Evolutionary conservation across 2,113 vertebrate genomes (phyloP), one percentile per base, ranked within the genome.

Genomic region (Dolichallabes microphthalmus): DNA sequence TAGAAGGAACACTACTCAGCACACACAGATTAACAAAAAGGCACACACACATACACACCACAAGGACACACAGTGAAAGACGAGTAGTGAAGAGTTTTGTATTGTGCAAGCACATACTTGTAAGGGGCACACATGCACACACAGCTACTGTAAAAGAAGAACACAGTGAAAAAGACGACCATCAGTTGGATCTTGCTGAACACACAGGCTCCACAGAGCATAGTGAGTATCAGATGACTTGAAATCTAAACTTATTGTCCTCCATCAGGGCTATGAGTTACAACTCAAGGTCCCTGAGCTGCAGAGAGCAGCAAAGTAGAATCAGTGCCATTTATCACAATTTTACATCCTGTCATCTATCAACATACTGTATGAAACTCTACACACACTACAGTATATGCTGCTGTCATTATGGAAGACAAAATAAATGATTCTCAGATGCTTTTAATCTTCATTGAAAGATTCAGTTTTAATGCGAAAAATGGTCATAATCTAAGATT

Each of bases 131-230:
- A 20, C n/a, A 55, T 14, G 17, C 14, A 20, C n/a, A 77, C 17
- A 17, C n/a, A 57, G 53, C 76, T 58, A 78, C 53, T 78, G 76
- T 22, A 30, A 79, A 60, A 79, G 30, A 60, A 79, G 57, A 79
- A 60, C 76, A 25, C 55, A 25, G 30, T 12, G 55, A 32, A 27
- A 87, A 92, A 90, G 92, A 91, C 89, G 90, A 89, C 84, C 88
- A 90, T 93, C 92, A 93, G 91, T 88, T 87, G 89, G 89, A 93
- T 92, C 90, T 90, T 91, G 93, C 93, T 93, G 92, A 94, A 91
- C 87, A 90, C 90, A 91, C 92, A 90, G 68, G 74, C 86, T 76
- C 74, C 66, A 85, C 61, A 82, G 50, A 87, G 79, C 52, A 11
- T 60, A 82, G 63, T 82, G 60, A 86, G 88, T 92, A 93, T 93